Base-by-base conservation (phyloP, 2,888 invertebrate species). In the Drosophila mulleri region DNA sequence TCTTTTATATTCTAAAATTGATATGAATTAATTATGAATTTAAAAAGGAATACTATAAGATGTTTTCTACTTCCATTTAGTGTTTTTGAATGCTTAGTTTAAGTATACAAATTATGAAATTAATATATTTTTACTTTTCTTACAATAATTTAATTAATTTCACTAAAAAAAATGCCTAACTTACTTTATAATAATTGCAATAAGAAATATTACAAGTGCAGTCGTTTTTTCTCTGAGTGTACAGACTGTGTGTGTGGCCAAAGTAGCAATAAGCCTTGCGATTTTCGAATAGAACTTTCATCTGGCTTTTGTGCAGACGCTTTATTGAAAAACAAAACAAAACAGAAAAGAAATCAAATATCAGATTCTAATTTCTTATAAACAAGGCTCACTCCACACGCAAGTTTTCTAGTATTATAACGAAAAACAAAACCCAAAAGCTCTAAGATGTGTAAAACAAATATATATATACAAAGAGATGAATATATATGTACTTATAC, bases 361-460 rank as follows among this genome's bases (percentile, higher is more conserved):
- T 60, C 47, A 48, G 45, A 6, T 56, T 53, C 66, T 69, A 42
- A 59, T 67, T 77, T 79, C 67, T 47, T 29, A 39, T 48, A 50
- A 72, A 64, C 53, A 64, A 57, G 54, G 64, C 60, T 60, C 64
- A 71, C 65, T 52, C 58, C 47, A 72, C 75, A 74, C 62, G 62
- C 67, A 80, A 72, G 64, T 70, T 71, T 77, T 72, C 67, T 82
- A 82, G 85, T 80, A 78, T 74, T 78, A 85, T 65, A 70, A 70
- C 62, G 59, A 68, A 74, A 32, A 48, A 12, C n/a, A 48, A 50
- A 61, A 65, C 72, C 77, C 76, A 66, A 65, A 67, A 65, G 63
- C 61, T 76, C 80, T 81, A 84, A 80, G 83, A 85, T 74, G 70
- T 75, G 73, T 75, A 80, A 75, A 82, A 70, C 67, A 70, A 71